Percentiles rank a stretch among this genome's conserved stretches.
These are phyloP conservation scores for Cyanoderma ruficeps DNA, from an alignment of 2,113 vertebrate species.

Conservation along the genomic window DNA sequence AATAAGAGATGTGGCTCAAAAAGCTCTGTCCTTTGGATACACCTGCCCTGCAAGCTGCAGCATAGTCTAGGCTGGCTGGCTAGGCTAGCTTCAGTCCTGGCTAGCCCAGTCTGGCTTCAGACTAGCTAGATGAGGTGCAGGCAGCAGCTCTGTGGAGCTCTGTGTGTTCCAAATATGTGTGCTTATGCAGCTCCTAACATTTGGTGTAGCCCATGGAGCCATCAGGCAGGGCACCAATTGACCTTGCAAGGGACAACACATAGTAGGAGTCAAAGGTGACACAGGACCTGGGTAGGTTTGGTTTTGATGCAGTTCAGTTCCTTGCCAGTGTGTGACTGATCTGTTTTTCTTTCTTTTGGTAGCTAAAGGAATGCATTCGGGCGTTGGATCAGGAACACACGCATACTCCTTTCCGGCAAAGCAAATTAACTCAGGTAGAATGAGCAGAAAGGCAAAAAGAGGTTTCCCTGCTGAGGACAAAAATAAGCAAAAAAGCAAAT, in stretches of 20 bases:
- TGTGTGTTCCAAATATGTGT: background rate
- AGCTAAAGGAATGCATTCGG: constrained; percentile 94
- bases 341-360: background rate
- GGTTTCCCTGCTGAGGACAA: background rate
- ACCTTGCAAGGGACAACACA: background rate
- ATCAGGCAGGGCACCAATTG: background rate
- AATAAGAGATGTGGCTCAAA: background rate
- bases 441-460: background rate
- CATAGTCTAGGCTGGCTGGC: background rate
- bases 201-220: background rate
- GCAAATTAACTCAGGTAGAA: constrained; percentile 91
- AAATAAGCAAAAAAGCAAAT: background rate
- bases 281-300: background rate
- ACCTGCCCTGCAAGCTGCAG: background rate
- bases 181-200: background rate
- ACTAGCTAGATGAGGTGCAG: background rate
- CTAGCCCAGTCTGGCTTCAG: background rate
- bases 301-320: background rate
- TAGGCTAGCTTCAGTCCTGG: too few species aligned
- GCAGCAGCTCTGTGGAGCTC: background rate
- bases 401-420: constrained; percentile 92
- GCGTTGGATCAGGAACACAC: constrained; percentile 87
- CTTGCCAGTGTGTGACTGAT: background rate
- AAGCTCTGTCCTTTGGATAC: background rate
- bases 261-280: background rate